Conservation (phyloP, 2,888 invertebrate species). For the Synergus gifuensis region DNA sequence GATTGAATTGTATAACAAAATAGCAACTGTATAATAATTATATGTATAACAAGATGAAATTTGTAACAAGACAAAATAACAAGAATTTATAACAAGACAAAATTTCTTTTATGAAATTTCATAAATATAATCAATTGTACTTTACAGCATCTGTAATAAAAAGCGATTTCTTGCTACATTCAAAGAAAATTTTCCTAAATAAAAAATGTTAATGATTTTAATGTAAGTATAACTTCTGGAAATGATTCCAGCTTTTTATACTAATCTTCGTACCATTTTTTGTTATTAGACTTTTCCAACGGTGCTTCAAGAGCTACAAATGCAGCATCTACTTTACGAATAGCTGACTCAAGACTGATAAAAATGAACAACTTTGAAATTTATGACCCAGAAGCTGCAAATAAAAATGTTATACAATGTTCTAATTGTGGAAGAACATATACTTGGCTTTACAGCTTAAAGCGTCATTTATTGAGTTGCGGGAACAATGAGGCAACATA, state of each 20-base stretch:
- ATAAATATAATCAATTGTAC: too few relatives aligned
- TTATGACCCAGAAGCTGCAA: not conserved
- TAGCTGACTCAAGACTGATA: not conserved
- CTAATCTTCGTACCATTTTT: not conserved
- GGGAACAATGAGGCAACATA: constrained; percentile 88
- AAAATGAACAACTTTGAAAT: not conserved
- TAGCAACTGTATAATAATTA: too few relatives aligned
- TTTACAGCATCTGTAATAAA: too few relatives aligned
- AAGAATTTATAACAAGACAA: too few relatives aligned
- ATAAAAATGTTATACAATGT: constrained; percentile 53
- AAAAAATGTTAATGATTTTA: not conserved
- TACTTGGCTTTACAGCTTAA: constrained; percentile 73
- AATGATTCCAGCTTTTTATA: not conserved
- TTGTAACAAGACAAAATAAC: too few relatives aligned
- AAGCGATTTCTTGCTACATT: not conserved
- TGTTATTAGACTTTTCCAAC: not conserved
- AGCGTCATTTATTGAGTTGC: constrained; percentile 71
- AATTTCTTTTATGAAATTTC: too few relatives aligned
- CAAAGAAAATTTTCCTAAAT: not conserved
- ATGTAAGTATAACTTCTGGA: not conserved
- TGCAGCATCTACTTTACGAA: not conserved
- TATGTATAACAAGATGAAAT: too few relatives aligned
- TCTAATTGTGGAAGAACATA: constrained; percentile 69
- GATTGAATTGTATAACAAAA: not conserved
- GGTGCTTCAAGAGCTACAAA: not conserved